Evolutionary conservation across 2,113 vertebrate genomes (phyloP).

Genomic region (Melospiza melodia): DNA sequence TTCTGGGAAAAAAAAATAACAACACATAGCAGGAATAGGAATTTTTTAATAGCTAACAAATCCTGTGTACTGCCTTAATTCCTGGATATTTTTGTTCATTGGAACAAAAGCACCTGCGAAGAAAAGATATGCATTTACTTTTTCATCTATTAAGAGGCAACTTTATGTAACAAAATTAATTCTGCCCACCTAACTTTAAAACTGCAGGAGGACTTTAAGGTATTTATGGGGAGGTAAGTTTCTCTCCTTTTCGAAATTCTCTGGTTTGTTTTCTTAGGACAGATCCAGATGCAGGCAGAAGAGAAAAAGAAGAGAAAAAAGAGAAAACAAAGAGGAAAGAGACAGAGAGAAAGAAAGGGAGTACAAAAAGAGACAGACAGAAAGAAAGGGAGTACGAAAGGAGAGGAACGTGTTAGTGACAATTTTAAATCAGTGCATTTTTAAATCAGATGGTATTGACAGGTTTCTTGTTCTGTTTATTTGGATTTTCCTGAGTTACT

Average conservation of each 20-base stretch:
- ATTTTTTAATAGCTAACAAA: neutral
- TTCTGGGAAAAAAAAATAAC: neutral
- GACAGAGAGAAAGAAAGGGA: too few relatives aligned
- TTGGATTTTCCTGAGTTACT: neutral
- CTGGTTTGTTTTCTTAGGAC: neutral
- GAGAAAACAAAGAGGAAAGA: neutral
- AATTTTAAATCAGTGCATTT: neutral
- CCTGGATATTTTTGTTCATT: neutral
- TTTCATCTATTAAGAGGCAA: neutral
- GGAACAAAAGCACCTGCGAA: neutral
- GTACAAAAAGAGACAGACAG: too few relatives aligned
- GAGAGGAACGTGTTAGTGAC: fast-evolving
- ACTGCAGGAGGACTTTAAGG: neutral
- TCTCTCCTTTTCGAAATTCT: neutral
- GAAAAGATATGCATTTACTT: neutral
- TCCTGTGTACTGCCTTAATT: neutral
- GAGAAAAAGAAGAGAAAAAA: fast-evolving
- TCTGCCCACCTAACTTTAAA: neutral
- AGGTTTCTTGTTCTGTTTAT: fast-evolving
- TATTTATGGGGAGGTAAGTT: fast-evolving
- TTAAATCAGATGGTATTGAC: neutral
- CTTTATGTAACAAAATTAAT: neutral
- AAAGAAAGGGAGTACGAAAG: too few relatives aligned
- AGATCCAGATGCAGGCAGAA: neutral
- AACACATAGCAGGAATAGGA: neutral